phyloP scores from a whole-genome alignment of 2,888 invertebrate genomes.

The Drosophila nr. perissopoda region DNA sequence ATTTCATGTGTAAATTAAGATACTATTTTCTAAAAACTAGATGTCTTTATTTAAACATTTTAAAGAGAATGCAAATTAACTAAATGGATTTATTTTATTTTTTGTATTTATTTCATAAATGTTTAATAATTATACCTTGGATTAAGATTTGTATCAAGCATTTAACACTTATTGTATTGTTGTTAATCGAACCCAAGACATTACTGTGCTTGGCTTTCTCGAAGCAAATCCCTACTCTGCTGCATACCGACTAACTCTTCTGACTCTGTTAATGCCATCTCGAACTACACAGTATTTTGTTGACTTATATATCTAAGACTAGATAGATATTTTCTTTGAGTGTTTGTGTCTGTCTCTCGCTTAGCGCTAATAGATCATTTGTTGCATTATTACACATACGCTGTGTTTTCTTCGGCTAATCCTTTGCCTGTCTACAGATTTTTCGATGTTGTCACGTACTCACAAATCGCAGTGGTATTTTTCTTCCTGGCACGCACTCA shows the following conservation, averaged over 20 bases:
- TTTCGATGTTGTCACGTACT: conserved; percentile 65
- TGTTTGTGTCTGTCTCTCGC: conserved; percentile 10
- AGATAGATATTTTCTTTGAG: neutral
- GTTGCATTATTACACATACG: conserved; percentile 71
- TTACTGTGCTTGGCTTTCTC: neutral
- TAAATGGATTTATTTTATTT: neutral
- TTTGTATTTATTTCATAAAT: neutral
- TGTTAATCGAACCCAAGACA: neutral
- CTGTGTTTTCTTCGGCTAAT: conserved; percentile 53
- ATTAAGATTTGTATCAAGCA: neutral
- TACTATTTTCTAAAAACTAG: neutral
- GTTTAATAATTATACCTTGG: too few species aligned
- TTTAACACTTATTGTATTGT: neutral
- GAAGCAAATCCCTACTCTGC: neutral
- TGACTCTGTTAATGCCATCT: neutral
- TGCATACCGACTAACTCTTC: neutral
- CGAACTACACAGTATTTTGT: neutral
- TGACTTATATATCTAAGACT: neutral
- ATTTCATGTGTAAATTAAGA: neutral
- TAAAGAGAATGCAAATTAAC: neutral
- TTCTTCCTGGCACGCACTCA: conserved; percentile 54
- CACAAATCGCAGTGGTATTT: conserved; percentile 57
- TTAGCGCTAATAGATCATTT: conserved; percentile 64
- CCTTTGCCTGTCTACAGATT: conserved; percentile 57
- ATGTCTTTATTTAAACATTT: neutral